Evolutionary conservation across 2,113 vertebrate species (phyloP).

Genomic region (Oostethus manadensis): DNA sequence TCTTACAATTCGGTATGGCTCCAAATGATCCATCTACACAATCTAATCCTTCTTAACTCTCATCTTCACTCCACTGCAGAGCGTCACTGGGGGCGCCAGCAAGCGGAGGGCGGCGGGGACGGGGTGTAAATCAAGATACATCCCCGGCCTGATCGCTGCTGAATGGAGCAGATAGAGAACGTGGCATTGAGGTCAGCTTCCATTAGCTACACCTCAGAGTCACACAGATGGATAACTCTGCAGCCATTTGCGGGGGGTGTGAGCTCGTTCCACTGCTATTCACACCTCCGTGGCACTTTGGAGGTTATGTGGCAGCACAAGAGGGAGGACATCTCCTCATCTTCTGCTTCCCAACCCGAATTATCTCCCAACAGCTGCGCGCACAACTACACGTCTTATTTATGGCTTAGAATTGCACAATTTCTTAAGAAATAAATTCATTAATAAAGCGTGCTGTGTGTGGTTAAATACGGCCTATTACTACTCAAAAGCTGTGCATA

Average conservation of each 20-base stretch:
- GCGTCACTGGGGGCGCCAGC: neutral
- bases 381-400: no score
- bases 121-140: slow-evolving; percentile 65
- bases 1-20: neutral
- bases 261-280: slow-evolving; percentile 19
- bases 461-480: no score
- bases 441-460: no score
- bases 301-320: no score
- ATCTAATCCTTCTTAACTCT: neutral
- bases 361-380: no score
- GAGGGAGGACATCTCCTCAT: no score
- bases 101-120: slow-evolving; percentile 37
- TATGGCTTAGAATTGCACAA: no score
- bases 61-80: no score
- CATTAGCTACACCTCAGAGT: slow-evolving; percentile 58
- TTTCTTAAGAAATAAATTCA: no score
- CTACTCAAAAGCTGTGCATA: no score
- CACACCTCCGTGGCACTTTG: slow-evolving; percentile 16
- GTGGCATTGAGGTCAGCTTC: slow-evolving; percentile 53
- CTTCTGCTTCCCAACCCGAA: neutral
- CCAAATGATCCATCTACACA: neutral
- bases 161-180: slow-evolving; percentile 60
- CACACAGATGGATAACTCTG: slow-evolving; percentile 48
- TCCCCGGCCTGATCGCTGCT: slow-evolving; percentile 57
- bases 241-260: slow-evolving; percentile 14